Evolutionary conservation across 2,888 invertebrate genomes (phyloP).

Genomic region (Cerceris rybyensis): DNA sequence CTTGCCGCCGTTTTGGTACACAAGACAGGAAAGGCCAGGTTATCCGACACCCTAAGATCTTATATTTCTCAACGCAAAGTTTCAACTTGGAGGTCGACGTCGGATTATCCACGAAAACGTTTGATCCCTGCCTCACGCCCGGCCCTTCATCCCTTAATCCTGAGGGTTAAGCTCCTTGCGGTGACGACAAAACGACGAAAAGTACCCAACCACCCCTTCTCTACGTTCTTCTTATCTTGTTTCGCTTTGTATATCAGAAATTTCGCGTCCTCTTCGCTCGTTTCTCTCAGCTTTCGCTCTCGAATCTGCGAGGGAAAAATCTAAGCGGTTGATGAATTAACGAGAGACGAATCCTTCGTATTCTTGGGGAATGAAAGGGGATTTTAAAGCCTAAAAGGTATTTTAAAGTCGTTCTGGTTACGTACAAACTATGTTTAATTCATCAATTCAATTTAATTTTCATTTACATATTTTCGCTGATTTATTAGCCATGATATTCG

Average conservation of each 20-base stretch:
- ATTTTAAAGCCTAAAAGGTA: too few species aligned
- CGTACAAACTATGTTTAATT: too few species aligned
- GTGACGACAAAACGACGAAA: slow-evolving; percentile 65
- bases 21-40: slow-evolving; percentile 1
- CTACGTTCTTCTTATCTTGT: slow-evolving; percentile 16
- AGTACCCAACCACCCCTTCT: slow-evolving; percentile 31
- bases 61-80: slow-evolving; percentile 52
- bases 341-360: too few species aligned
- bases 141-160: slow-evolving; percentile 63
- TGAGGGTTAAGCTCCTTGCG: slow-evolving; percentile 64
- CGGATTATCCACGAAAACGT: slow-evolving; percentile 64
- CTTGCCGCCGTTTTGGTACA: slow-evolving; percentile 1
- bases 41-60: slow-evolving; percentile 27
- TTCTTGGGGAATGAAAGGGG: too few species aligned
- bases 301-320: too few species aligned
- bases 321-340: too few species aligned
- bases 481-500: too few species aligned
- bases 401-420: too few species aligned
- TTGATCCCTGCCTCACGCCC: slow-evolving; percentile 62
- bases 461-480: too few species aligned
- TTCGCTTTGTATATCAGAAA: slow-evolving; percentile 24
- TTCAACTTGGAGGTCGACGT: slow-evolving; percentile 45
- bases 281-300: neutral
- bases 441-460: too few species aligned
- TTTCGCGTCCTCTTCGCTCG: neutral